These are phyloP conservation scores for Ploceus nigricollis DNA, from an alignment of 2,113 vertebrate genomes.

Conservation along the genomic window DNA sequence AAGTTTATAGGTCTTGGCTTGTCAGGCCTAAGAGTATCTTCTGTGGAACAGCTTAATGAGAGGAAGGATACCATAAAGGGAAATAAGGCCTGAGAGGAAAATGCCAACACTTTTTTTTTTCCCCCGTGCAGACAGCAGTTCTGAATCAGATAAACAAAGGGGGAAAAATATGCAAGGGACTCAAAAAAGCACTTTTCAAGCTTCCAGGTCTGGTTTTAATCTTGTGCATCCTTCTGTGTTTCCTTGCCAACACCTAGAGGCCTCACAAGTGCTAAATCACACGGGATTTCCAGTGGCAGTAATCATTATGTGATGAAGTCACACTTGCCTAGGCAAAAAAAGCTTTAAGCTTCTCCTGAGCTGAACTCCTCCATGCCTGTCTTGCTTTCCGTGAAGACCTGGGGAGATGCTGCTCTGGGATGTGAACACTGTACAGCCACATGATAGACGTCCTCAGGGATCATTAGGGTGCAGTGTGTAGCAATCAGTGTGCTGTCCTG, in stretches of 20 bases:
- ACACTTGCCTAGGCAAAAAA: neutral
- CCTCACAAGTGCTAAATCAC: neutral
- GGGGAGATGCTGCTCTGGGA: neutral
- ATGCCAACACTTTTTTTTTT: neutral
- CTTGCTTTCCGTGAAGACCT: neutral
- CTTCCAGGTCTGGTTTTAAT: slow-evolving; percentile 28
- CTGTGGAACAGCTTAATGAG: slow-evolving; percentile 28
- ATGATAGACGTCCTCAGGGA: neutral
- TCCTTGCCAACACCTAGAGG: slow-evolving; percentile 16
- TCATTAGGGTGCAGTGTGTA: neutral
- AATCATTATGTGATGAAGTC: neutral
- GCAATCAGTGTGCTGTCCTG: fast-evolving
- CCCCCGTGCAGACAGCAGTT: neutral
- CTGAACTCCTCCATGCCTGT: neutral
- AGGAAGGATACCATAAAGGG: slow-evolving; percentile 1
- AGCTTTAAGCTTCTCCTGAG: neutral
- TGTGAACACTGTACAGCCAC: fast-evolving
- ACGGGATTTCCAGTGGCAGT: neutral
- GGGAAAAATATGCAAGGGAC: neutral
- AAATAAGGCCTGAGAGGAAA: neutral
- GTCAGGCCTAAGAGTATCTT: neutral
- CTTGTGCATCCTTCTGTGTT: neutral
- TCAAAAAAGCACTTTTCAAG: neutral
- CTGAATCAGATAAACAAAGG: neutral
- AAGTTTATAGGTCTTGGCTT: slow-evolving; percentile 40